Evolutionary conservation across 2,113 vertebrate genomes (phyloP), one percentile per base, ranked within the genome.

Genomic region (Perca schrenkii): DNA sequence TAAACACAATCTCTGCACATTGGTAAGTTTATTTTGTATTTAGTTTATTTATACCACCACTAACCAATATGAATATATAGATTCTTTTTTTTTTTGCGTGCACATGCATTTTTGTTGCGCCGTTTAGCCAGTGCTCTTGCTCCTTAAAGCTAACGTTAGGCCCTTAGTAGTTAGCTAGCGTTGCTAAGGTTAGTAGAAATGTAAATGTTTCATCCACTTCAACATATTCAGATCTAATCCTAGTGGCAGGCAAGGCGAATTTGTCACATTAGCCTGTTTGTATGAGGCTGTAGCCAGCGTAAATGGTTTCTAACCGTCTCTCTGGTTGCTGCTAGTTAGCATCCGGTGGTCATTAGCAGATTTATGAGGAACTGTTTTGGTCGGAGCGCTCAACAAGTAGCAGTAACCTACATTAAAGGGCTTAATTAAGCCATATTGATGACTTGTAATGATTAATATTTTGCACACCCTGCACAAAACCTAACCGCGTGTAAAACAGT

Each of bases 151-250:
- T 43, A 43, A 43, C 40, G 40, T 79, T 79, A 77, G 88, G 85
- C 91, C 84, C 81, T 66, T 56, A 65, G 79, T 43, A 10, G 53
- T 70, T 80, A 85, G 85, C 74, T 65, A 49, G n/a, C 71, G 19
- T 16, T 25, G 82, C 80, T 79, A 80, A 76, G 19, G 50, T 14
- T 25, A 13, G 5, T 47, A 28, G 4, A 46, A 74, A 53, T 60
- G 0, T 17, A 40, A 79, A 65, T 53, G 1, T 62, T 53, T 72
- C 5, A 68, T 13, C 28, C 1, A 15, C n/a, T 17, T 34, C 12
- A 7, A 43, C 15, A 25, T 21, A 56, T 54, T 8, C 13, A 13
- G 0, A 40, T 62, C 4, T 14, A 6, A n/a, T 63, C 13, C 0
- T 10, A 28, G 12, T 43, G 8, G 11, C 13, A 60, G 21, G 12